Evolutionary conservation across 2,113 vertebrate species (phyloP).

Genomic region (Callipepla squamata): DNA sequence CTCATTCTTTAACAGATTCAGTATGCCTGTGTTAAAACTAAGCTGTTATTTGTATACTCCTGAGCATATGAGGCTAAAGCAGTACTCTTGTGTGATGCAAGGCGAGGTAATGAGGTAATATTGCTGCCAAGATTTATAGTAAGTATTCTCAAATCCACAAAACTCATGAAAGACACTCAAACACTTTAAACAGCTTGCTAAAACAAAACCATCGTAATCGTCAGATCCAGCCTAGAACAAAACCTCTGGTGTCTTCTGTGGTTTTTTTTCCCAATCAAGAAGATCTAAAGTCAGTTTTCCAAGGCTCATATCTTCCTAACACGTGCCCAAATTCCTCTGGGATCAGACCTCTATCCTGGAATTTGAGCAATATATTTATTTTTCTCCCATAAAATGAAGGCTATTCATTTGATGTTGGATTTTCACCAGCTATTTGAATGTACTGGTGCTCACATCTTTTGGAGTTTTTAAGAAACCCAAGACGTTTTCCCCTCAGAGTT

Average conservation of each 20-base stretch:
- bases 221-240: neutral
- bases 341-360: neutral
- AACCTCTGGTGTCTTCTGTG: neutral
- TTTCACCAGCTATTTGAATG: constrained; percentile 41
- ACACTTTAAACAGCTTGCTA: neutral
- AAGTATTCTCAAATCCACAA: neutral
- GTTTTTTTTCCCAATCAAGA: neutral
- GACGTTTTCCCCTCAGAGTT: neutral
- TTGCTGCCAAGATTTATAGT: neutral
- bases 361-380: neutral
- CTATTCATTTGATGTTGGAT: constrained; percentile 32
- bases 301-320: neutral
- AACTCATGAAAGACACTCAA: neutral
- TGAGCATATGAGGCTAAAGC: neutral
- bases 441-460: neutral
- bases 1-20: neutral
- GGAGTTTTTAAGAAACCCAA: neutral
- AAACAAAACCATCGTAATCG: neutral
- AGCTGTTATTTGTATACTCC: neutral
- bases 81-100: neutral
- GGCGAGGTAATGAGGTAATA: neutral
- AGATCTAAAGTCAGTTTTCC: neutral
- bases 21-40: neutral
- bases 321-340: neutral
- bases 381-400: neutral